Evolutionary conservation across 2,797 vertebrate species (phyloP), one percentile per base, ranked within the genome.

Genomic region (Enoplosus armatus): DNA sequence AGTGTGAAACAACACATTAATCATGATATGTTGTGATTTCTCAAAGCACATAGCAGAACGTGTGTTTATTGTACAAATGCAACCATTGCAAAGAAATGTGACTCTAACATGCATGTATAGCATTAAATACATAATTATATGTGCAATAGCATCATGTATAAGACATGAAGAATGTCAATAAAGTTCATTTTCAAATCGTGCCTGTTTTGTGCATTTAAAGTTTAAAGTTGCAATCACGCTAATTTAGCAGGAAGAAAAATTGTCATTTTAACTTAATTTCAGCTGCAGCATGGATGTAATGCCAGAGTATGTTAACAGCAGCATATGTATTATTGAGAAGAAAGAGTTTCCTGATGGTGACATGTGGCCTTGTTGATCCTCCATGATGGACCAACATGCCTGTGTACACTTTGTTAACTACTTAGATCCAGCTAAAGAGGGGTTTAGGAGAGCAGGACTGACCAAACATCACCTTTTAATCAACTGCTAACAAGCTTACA

Each of bases 121-220:
- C 29, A 60, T 73, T 26, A 47, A 73, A 60, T 60, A 39, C 37
- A 45, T 27, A 43, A 45, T 45, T 59, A 58, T 69, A 65, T 79
- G 65, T 81, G 75, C 33, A 75, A 80, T 85, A 85, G 83, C 18
- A n/a, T 67, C 56, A 64, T 83, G 69, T 82, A 39, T 67, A 35
- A 78, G 11, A 15, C 9, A 6, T 53, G 18, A 63, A 39, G 54
- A 50, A 47, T 77, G 26, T 78, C 48, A 90, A 83, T 90, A 90
- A 90, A 89, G 29, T 71, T 54, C 77, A 84, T 89, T 90, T 90
- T 89, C 75, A 86, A 86, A 77, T 69, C 47, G 72, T 48, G n/a
- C 12, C 10, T 61, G 12, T 12, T 54, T 56, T 76, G 26, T 63
- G 20, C 4, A 33, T 62, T 55, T 26, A 24, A 50, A 24, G 5